Evolutionary conservation across 2,797 vertebrate species (phyloP).

Genomic region (Karalla daura): DNA sequence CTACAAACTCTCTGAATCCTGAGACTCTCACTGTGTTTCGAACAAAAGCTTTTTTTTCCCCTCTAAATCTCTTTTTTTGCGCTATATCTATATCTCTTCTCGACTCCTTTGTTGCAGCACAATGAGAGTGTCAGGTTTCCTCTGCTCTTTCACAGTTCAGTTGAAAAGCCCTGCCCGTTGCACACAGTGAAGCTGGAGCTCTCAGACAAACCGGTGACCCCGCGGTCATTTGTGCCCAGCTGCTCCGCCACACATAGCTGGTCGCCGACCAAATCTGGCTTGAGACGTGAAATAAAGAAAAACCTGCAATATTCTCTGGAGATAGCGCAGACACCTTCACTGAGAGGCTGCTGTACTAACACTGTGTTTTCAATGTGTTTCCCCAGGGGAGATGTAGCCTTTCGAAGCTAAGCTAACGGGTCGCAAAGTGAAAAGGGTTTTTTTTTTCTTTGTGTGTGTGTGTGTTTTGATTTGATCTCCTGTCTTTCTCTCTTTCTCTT

Average conservation of each 20-base stretch:
- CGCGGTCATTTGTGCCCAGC: slow-evolving; percentile 42
- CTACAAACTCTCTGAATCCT: slow-evolving; percentile 47
- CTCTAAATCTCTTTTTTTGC: background rate
- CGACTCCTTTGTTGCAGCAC: slow-evolving; percentile 51
- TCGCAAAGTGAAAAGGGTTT: slow-evolving; percentile 9
- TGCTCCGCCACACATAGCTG: slow-evolving; percentile 54
- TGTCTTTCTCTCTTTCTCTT: slow-evolving; percentile 57
- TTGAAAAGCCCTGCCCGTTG: slow-evolving; percentile 49
- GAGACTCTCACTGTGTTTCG: slow-evolving; percentile 64
- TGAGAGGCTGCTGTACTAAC: slow-evolving; percentile 40
- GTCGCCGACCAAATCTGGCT: slow-evolving; percentile 48
- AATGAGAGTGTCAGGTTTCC: slow-evolving; percentile 65
- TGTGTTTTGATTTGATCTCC: slow-evolving; percentile 53
- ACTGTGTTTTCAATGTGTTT: slow-evolving; percentile 63
- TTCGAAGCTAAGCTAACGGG: slow-evolving; percentile 38
- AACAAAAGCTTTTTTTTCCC: background rate
- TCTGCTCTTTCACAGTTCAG: slow-evolving; percentile 57
- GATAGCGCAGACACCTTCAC: slow-evolving; percentile 31
- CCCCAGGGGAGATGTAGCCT: slow-evolving; percentile 47
- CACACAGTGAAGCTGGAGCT: slow-evolving; percentile 32
- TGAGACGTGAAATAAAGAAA: slow-evolving; percentile 6
- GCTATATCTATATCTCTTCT: slow-evolving; percentile 13
- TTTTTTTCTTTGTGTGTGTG: no score
- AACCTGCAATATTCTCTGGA: slow-evolving; percentile 18
- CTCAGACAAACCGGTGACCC: slow-evolving; percentile 59